A percentile compares a stretch with the other conserved stretches of the same genome.
These are phyloP conservation scores for Rhinophrynus dorsalis DNA, from an alignment of 2,797 vertebrate species.

Conservation along the genomic window DNA sequence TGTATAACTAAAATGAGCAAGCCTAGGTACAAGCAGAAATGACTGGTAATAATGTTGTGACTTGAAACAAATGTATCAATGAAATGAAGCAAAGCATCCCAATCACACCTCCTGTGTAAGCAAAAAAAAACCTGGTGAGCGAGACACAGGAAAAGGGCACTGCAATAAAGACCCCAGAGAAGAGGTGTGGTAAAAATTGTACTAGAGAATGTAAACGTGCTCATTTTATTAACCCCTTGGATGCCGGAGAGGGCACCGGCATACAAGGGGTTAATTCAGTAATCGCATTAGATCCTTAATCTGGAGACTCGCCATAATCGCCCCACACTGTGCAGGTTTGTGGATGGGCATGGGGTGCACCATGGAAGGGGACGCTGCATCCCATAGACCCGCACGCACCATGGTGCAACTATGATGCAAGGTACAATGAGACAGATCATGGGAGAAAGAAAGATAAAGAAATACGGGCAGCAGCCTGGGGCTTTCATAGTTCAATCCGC, in stretches of 20 bases:
- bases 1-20: neutral
- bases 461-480: no score
- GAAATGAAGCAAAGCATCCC: neutral
- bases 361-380: no score
- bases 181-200: neutral
- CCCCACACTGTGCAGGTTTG: neutral
- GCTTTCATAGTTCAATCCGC: no score
- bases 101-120: neutral
- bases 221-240: no score
- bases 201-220: no score
- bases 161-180: neutral
- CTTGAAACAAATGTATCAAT: neutral
- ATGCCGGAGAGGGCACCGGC: neutral
- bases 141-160: neutral
- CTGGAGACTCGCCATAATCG: conserved; percentile 10
- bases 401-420: no score
- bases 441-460: no score
- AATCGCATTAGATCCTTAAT: conserved; percentile 27
- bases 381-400: no score
- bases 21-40: neutral
- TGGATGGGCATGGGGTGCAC: conserved; percentile 3
- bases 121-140: no score
- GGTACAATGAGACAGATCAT: conserved; percentile 35
- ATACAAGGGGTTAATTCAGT: no score
- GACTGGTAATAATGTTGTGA: neutral